These are phyloP conservation scores for Erethizon dorsatum DNA, from an alignment of 2,797 vertebrate species.

Conservation along the genomic window DNA sequence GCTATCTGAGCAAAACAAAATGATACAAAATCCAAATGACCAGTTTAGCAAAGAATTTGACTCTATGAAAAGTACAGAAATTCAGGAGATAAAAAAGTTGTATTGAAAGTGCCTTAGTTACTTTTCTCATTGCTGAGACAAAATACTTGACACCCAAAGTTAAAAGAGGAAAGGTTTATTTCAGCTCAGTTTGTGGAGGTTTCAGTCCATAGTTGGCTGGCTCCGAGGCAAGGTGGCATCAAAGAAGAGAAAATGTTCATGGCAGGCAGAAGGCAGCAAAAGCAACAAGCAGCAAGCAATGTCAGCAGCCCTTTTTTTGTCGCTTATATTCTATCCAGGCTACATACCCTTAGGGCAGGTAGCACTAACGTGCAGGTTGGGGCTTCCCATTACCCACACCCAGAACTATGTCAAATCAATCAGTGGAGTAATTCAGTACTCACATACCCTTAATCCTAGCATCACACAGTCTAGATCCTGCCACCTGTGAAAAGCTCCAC, in stretches of 20 bases:
- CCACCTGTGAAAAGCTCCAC: neutral
- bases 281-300: neutral
- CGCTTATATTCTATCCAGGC: neutral
- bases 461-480: neutral
- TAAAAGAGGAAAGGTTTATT: neutral
- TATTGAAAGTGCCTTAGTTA: neutral
- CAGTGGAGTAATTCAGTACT: neutral
- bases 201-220: neutral
- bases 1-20: no score
- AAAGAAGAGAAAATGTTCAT: neutral
- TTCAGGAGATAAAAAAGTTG: neutral
- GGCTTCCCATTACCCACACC: neutral
- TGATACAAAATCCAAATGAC: no score
- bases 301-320: neutral
- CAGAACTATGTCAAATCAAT: neutral
- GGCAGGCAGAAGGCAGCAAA: neutral
- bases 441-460: neutral
- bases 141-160: neutral
- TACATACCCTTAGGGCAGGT: neutral
- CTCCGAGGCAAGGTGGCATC: neutral
- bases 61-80: neutral
- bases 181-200: neutral
- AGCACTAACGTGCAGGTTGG: neutral
- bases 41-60: neutral
- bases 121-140: neutral